Percentiles rank a stretch among this genome's conserved stretches.
These are phyloP conservation scores for Loripinus fragilis DNA, from an alignment of 2,888 invertebrate genomes.

Conservation along the genomic window DNA sequence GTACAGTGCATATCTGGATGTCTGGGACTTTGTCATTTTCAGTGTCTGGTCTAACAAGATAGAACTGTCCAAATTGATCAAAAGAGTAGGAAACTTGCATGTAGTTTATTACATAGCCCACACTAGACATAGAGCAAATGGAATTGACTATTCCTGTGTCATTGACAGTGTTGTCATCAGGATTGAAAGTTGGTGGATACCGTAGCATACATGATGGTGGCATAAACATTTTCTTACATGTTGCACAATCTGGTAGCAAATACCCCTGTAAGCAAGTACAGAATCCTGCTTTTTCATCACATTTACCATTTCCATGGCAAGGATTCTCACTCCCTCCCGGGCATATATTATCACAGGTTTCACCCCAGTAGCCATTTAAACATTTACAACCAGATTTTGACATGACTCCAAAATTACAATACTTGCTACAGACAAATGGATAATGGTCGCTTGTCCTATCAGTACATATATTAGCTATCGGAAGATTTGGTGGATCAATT, in stretches of 20 bases:
- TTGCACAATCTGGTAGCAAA: conserved; percentile 30
- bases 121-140: background rate
- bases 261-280: conserved; percentile 49
- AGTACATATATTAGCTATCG: conserved; percentile 55
- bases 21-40: background rate
- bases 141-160: background rate
- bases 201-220: conserved; percentile 6
- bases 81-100: background rate
- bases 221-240: conserved; percentile 39
- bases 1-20: background rate
- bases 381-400: conserved; percentile 52
- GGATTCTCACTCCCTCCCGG: conserved; percentile 41
- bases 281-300: conserved; percentile 53
- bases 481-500: conserved; percentile 45
- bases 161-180: background rate
- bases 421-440: conserved; percentile 43
- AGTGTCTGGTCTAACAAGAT: background rate
- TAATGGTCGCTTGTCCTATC: conserved; percentile 53
- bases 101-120: background rate
- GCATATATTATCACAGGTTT: conserved; percentile 55
- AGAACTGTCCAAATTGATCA: background rate
- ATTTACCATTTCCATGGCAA: conserved; percentile 62
- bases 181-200: background rate
- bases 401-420: conserved; percentile 57
- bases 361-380: conserved; percentile 57